phyloP scores from a whole-genome alignment of 2,888 invertebrate species.

The Caenorhabditis sp. region DNA sequence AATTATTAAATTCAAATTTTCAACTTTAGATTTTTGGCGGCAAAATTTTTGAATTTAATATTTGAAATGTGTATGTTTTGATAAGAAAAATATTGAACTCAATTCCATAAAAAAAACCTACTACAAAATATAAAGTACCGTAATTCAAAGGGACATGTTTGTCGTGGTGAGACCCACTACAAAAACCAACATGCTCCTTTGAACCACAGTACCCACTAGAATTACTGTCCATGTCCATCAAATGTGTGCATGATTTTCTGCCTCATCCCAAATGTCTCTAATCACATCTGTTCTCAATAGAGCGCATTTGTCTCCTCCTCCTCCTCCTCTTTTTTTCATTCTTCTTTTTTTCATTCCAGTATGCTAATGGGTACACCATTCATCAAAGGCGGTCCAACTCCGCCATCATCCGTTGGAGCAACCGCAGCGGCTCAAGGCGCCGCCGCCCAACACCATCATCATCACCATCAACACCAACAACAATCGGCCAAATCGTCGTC shows the following conservation, averaged over 20 bases:
- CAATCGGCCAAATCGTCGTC: background rate
- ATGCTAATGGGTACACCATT: conserved; percentile 53
- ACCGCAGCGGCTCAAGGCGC: conserved; percentile 10
- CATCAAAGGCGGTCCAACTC: conserved; percentile 42
- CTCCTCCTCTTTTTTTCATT: background rate
- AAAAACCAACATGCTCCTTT: too few species aligned
- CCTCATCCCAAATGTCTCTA: background rate
- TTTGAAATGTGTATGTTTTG: too few species aligned
- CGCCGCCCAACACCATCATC: conserved; percentile 1
- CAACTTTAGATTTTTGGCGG: too few species aligned
- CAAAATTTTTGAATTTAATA: too few species aligned
- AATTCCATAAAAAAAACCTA: too few species aligned
- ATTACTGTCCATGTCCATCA: background rate
- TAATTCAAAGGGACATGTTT: too few species aligned
- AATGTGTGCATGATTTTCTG: background rate
- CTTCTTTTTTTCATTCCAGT: conserved; percentile 32
- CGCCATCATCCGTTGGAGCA: conserved; percentile 14
- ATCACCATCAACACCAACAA: conserved; percentile 1
- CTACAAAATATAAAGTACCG: too few species aligned
- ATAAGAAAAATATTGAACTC: too few species aligned
- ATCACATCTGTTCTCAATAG: background rate
- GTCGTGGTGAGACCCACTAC: too few species aligned
- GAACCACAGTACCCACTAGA: too few species aligned
- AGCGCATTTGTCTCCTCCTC: background rate
- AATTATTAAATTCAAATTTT: too few species aligned